Evolutionary conservation across 2,113 vertebrate genomes (phyloP).

Genomic region (Rhea pennata): DNA sequence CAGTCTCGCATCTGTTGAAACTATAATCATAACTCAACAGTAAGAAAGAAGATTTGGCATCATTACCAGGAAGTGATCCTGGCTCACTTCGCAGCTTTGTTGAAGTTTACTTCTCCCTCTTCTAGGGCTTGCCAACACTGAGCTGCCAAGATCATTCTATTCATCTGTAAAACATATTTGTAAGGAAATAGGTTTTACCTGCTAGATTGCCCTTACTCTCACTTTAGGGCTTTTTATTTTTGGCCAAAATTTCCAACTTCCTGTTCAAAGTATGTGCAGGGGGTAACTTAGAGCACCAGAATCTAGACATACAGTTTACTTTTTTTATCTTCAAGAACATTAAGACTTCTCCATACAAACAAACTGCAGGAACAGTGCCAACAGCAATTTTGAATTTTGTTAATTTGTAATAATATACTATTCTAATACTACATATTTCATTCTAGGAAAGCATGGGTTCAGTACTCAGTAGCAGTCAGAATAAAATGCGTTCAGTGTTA

Average conservation of each 20-base stretch:
- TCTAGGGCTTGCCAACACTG: not conserved
- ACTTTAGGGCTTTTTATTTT: not conserved
- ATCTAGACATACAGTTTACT: not conserved
- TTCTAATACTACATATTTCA: not conserved
- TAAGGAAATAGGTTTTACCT: not conserved
- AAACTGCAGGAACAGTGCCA: not conserved
- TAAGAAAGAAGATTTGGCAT: not conserved
- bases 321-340: not conserved
- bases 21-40: not conserved
- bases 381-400: not conserved
- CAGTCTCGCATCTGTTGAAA: not conserved
- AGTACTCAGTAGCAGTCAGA: not conserved
- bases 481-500: not conserved
- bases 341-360: not conserved
- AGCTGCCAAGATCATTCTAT: rapidly evolving
- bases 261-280: not conserved
- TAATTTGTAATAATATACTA: not conserved
- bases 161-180: not conserved
- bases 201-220: not conserved
- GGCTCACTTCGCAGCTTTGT: not conserved
- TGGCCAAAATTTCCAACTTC: not conserved
- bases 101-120: not conserved
- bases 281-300: not conserved
- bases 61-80: not conserved
- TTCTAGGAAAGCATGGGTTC: not conserved